A percentile compares a stretch with the other conserved stretches of the same genome.
Conservation (phyloP, 2,888 invertebrate genomes). For the Ischnus inquisitorius region DNA sequence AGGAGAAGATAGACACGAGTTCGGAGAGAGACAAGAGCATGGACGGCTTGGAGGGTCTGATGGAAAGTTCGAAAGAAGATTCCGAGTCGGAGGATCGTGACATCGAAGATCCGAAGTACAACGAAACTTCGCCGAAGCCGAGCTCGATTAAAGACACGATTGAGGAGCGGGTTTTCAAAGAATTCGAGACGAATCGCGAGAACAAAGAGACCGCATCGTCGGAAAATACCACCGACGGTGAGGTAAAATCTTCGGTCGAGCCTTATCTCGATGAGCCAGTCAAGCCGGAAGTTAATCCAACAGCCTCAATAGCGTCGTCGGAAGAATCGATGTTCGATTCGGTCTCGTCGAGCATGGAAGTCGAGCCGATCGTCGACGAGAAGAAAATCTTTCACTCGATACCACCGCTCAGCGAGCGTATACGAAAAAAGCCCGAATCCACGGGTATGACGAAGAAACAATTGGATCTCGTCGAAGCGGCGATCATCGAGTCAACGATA, state of each 20-base stretch:
- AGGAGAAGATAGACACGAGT: conserved; percentile 80
- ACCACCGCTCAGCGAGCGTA: conserved; percentile 83
- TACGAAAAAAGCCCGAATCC: conserved; percentile 81
- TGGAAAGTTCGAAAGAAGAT: conserved; percentile 84
- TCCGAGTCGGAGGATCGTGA: conserved; percentile 76
- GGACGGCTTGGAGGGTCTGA: conserved; percentile 83
- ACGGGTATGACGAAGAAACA: conserved; percentile 75
- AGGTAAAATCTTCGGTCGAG: conserved; percentile 22
- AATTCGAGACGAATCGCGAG: conserved; percentile 72
- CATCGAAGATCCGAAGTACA: conserved; percentile 59
- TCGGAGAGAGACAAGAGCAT: conserved; percentile 80
- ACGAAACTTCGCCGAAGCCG: conserved; percentile 48
- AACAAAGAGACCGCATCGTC: conserved; percentile 51
- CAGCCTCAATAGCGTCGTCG: conserved; percentile 69
- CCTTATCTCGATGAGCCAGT: conserved; percentile 50
- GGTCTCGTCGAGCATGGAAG: conserved; percentile 77
- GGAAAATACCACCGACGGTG: conserved; percentile 51
- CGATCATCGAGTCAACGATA: conserved; percentile 83
- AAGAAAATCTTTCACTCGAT: conserved; percentile 81
- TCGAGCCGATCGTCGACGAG: conserved; percentile 73
- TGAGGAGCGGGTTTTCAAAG: conserved; percentile 76
- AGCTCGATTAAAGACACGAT: conserved; percentile 50
- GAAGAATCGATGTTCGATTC: conserved; percentile 80
- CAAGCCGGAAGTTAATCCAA: conserved; percentile 63
- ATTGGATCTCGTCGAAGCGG: conserved; percentile 82